A percentile compares a stretch with the other conserved stretches of the same genome.
phyloP scores from a whole-genome alignment of 1,140 invertebrate genomes.

The Mya arenaria region DNA sequence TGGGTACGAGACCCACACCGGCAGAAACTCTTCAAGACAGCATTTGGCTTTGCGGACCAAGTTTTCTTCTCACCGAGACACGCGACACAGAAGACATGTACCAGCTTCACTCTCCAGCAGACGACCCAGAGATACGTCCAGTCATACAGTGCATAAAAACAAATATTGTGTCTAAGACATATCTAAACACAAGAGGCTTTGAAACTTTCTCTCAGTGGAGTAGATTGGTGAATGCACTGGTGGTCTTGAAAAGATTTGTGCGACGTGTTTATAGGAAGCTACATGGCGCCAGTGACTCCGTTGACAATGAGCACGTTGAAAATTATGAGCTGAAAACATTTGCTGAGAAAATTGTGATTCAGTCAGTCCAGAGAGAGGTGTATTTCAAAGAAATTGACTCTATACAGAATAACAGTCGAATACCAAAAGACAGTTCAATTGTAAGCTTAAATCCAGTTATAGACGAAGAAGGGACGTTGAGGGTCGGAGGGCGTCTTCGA shows the following conservation, averaged over 20 bases:
- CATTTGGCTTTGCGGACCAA: neutral
- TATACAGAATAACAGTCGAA: no score
- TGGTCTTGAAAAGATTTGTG: slow-evolving; percentile 10
- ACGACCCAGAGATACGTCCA: neutral
- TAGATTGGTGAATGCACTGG: neutral
- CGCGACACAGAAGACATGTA: neutral
- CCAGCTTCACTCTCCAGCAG: neutral
- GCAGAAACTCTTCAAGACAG: neutral
- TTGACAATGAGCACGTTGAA: no score
- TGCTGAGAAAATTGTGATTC: no score
- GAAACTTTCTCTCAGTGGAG: neutral
- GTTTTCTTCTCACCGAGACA: neutral
- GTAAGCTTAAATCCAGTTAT: slow-evolving; percentile 7
- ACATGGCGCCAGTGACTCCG: no score
- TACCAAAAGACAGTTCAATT: slow-evolving; percentile 6
- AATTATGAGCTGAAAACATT: no score
- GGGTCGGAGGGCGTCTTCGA: slow-evolving; percentile 28
- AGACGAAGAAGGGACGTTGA: neutral
- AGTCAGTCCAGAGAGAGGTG: no score
- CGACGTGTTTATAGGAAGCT: no score
- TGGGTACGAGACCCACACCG: neutral
- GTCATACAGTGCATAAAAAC: no score
- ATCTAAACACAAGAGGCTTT: neutral
- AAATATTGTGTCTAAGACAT: neutral
- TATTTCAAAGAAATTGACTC: no score